Evolutionary conservation across 2,888 invertebrate genomes (phyloP).

Genomic region (Trichacis sp.): DNA sequence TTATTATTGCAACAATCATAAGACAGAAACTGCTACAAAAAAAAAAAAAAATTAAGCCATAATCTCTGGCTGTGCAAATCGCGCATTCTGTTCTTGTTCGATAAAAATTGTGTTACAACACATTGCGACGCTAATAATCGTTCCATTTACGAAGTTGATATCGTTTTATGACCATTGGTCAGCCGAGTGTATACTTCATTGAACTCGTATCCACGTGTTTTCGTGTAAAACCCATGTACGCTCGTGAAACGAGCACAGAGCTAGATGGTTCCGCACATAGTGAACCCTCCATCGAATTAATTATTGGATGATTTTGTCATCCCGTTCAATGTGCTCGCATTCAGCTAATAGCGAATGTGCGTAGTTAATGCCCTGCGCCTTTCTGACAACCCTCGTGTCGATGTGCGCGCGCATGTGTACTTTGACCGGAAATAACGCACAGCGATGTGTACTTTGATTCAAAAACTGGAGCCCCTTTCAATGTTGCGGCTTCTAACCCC

Average conservation of each 20-base stretch:
- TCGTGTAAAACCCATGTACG: constrained; percentile 32
- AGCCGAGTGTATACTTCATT: no score
- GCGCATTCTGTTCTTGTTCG: no score
- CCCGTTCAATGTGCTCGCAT: constrained; percentile 44
- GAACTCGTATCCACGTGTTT: constrained; percentile 9
- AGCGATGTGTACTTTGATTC: constrained; percentile 15
- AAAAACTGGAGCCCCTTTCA: constrained; percentile 24
- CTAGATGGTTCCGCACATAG: constrained; percentile 17
- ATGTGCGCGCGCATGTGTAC: constrained; percentile 1
- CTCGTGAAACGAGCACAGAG: constrained; percentile 26
- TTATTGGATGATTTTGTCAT: constrained; percentile 51
- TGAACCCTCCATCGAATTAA: constrained; percentile 43
- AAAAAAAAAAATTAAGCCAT: no score
- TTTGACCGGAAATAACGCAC: constrained; percentile 18
- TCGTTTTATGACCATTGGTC: no score
- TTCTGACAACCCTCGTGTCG: constrained; percentile 17
- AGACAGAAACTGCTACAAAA: no score
- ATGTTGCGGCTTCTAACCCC: constrained; percentile 19
- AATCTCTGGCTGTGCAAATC: no score
- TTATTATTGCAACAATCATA: no score
- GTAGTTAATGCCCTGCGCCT: constrained; percentile 27
- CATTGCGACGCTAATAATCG: no score
- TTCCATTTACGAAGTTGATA: no score
- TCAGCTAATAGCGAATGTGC: constrained; percentile 42
- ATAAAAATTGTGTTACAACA: no score